These are phyloP conservation scores for Siphamia tubifer DNA, from an alignment of 2,113 vertebrate species.

Conservation along the genomic window DNA sequence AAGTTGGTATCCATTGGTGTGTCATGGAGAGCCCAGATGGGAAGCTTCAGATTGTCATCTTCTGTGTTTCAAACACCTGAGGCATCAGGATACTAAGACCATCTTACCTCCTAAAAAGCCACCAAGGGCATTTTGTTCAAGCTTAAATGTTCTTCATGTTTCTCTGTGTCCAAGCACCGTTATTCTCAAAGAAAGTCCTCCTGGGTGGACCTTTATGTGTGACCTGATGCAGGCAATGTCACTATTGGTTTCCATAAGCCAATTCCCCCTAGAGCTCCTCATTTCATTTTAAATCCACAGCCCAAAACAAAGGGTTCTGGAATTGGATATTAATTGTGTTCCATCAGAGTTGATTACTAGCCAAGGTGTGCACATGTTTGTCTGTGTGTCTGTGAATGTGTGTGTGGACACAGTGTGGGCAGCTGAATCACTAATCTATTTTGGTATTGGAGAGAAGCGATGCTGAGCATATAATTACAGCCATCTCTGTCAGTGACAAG, in stretches of 20 bases:
- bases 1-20: conserved; percentile 42
- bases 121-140: not conserved
- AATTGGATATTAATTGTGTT: conserved; percentile 74
- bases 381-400: conserved; percentile 19
- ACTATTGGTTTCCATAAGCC: conserved; percentile 50
- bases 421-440: conserved; percentile 75
- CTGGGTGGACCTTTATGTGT: conserved; percentile 4
- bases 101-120: conserved; percentile 5
- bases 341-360: conserved; percentile 67
- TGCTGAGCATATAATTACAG: conserved; percentile 69
- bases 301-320: conserved; percentile 40
- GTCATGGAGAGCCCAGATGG: conserved; percentile 39
- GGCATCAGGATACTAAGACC: conserved; percentile 43
- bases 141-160: conserved; percentile 12
- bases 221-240: conserved; percentile 40
- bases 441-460: conserved; percentile 59
- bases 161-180: not conserved
- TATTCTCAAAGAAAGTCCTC: not conserved
- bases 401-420: conserved; percentile 58
- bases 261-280: conserved; percentile 20
- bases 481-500: conserved; percentile 53
- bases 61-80: conserved; percentile 17
- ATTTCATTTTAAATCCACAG: conserved; percentile 54
- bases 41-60: conserved; percentile 49
- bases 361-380: conserved; percentile 26